A percentile compares a stretch with the other conserved stretches of the same genome.
Evolutionary conservation across 2,797 vertebrate genomes (phyloP).

Genomic region (Poecilia picta): DNA sequence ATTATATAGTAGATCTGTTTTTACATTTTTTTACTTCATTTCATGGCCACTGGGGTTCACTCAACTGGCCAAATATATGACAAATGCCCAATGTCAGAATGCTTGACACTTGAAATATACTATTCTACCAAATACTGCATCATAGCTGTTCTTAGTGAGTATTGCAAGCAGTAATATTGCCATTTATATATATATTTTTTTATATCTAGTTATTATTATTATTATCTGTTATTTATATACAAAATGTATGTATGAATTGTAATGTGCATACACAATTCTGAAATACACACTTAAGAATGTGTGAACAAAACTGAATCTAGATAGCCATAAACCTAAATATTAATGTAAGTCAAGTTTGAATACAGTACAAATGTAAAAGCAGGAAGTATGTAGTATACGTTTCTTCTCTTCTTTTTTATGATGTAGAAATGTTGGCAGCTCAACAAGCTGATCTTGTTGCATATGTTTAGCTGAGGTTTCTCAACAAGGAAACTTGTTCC

Average conservation of each 20-base stretch:
- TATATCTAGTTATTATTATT: not conserved
- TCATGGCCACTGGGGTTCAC: not conserved
- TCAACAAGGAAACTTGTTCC: not conserved
- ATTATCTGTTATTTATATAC: not conserved
- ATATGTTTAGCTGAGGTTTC: not conserved
- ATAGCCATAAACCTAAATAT: no score
- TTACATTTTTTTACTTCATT: not conserved
- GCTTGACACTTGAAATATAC: not conserved
- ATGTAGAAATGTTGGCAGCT: not conserved
- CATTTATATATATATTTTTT: not conserved
- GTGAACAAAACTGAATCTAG: not conserved
- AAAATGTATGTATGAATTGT: not conserved
- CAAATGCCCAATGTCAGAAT: not conserved
- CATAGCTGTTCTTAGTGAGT: not conserved
- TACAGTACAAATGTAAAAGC: not conserved
- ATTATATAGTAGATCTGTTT: not conserved
- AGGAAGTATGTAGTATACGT: not conserved
- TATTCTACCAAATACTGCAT: not conserved
- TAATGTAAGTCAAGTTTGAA: not conserved
- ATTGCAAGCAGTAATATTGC: not conserved
- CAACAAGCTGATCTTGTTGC: not conserved
- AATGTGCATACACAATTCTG: no score
- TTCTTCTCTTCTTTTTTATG: not conserved
- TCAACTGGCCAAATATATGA: not conserved
- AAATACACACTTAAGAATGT: not conserved